Evolutionary conservation across 2,797 vertebrate species (phyloP), one percentile per base, ranked within the genome.

Genomic region (Gallinago nigripennis): DNA sequence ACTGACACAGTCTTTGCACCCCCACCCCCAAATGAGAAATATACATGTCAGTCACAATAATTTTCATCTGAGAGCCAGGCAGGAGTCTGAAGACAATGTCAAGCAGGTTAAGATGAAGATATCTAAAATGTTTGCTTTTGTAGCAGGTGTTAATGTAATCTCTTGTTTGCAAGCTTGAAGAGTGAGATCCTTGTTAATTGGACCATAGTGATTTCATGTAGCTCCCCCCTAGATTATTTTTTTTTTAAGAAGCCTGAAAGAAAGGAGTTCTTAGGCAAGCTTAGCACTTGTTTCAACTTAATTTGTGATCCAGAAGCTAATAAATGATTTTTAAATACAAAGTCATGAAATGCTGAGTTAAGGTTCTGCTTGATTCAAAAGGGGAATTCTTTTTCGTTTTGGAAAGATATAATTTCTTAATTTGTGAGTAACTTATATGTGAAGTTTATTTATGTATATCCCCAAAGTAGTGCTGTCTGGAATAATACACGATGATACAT

Each of bases 61-160:
- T 95, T 96, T 93, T 82, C 75, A 54, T 93, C 30, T 12, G 14
- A 92, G 91, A 80, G 66, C 69, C 35, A 95, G 68, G 93, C 78
- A 77, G 78, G 24, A 89, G 58, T 96, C 96, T 88, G 86, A 75
- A 46, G 50, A 82, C 92, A 91, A 81, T 95, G 93, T 95, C 93
- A 87, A 94, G 86, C 89, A 96, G 95, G 95, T 96, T 96, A 94
- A 90, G 95, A 97, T 97, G 95, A 98, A 97, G 97, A 90, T 96
- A 90, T 96, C 94, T 96, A 64, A 94, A 95, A 92, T 94, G 77
- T 97, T 97, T 97, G 94, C 94, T 94, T 97, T 96, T 91, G 86
- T 92, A 95, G 94, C 96, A 97, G 97, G 96, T 97, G 97, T 94
- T 94, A 91, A 94, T 91, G 69, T 71, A 91, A 60, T 87, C 85